Percentiles rank a stretch among this genome's conserved stretches.
phyloP scores from a whole-genome alignment of 2,797 vertebrate species.

The Microtus californicus region DNA sequence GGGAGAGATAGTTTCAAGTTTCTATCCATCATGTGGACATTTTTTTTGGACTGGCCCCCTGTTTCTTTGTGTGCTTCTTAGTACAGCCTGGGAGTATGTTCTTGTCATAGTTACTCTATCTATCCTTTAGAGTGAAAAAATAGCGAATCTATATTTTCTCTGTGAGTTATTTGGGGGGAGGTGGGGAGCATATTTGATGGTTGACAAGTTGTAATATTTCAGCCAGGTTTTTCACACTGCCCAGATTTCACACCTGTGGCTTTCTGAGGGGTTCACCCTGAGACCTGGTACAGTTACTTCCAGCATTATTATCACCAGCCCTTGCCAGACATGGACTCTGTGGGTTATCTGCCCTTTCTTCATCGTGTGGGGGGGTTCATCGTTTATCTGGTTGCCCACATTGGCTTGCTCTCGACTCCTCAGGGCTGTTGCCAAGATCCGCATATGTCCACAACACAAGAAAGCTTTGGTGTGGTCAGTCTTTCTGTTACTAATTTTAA shows the following conservation, averaged over 20 bases:
- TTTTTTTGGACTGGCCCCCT: neutral
- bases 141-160: neutral
- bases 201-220: constrained; percentile 1
- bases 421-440: neutral
- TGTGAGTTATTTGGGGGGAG: neutral
- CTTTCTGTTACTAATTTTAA: constrained; percentile 68
- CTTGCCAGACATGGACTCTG: neutral
- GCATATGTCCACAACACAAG: neutral
- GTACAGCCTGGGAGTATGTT: neutral
- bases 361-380: no score
- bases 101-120: neutral
- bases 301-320: neutral
- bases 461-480: constrained; percentile 55
- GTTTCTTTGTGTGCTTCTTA: neutral
- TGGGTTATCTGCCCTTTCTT: neutral
- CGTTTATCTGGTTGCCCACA: neutral
- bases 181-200: neutral
- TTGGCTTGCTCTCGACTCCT: neutral
- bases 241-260: neutral
- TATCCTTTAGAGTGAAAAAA: constrained; percentile 39
- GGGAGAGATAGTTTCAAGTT: constrained; percentile 16
- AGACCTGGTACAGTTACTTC: neutral
- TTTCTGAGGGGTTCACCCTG: neutral
- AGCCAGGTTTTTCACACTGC: neutral
- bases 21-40: neutral